Evolutionary conservation across 2,113 vertebrate genomes (phyloP).

Genomic region (Vimba vimba): DNA sequence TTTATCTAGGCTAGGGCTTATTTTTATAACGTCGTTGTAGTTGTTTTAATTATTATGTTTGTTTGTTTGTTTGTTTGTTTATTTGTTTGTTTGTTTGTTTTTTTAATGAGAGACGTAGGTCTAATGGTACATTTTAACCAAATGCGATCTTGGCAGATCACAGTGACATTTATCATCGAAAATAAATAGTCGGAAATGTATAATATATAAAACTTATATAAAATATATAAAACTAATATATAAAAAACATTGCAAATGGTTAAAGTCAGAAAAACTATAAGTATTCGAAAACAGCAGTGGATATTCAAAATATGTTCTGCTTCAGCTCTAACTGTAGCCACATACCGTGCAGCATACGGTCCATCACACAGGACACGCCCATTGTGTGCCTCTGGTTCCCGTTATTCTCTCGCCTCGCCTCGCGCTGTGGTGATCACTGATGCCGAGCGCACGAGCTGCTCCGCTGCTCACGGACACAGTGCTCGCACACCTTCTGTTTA

Average conservation of each 20-base stretch:
- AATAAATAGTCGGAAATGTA: background rate
- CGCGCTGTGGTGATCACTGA: background rate
- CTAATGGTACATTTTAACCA: background rate
- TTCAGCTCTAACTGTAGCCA: background rate
- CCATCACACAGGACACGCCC: conserved; percentile 47
- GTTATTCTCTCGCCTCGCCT: conserved; percentile 8
- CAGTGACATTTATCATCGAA: background rate
- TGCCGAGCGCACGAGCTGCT: background rate
- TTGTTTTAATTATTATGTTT: background rate
- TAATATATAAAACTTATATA: too few relatives aligned
- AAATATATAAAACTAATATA: background rate
- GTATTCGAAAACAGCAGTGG: background rate
- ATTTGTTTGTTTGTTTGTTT: too few relatives aligned
- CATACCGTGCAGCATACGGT: background rate
- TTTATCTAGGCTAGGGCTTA: background rate
- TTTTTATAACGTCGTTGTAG: background rate
- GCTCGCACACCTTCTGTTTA: background rate
- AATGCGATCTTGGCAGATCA: background rate
- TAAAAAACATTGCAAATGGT: background rate
- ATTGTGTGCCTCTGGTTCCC: conserved; percentile 10
- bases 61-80: background rate
- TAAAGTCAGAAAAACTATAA: background rate
- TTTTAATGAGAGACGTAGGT: background rate
- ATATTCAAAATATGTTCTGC: background rate
- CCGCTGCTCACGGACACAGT: background rate